Percentiles rank a stretch among this genome's conserved stretches.
Evolutionary conservation across 1,140 invertebrate species (phyloP).

Genomic region (Trichonephila clavipes): DNA sequence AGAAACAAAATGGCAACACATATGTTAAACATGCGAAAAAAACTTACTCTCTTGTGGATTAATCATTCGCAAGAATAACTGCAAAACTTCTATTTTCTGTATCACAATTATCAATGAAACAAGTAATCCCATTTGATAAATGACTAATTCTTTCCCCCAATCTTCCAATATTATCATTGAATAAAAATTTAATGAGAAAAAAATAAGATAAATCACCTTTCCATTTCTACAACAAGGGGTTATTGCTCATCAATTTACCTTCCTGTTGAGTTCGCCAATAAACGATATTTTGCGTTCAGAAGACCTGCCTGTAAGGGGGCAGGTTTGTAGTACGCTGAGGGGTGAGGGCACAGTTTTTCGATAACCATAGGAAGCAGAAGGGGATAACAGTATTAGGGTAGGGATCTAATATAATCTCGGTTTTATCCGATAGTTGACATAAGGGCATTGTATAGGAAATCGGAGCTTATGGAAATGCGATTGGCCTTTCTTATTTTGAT

Average conservation of each 20-base stretch:
- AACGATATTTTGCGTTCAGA: background rate
- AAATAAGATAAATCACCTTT: background rate
- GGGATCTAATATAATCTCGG: slow-evolving; percentile 19
- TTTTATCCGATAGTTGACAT: slow-evolving; percentile 59
- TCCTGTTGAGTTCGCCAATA: background rate
- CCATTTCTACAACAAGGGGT: background rate
- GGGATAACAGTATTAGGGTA: slow-evolving; percentile 1
- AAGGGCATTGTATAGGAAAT: slow-evolving; percentile 36
- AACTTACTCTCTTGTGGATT: too few relatives aligned
- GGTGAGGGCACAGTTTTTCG: slow-evolving; percentile 8
- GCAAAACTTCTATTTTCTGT: too few relatives aligned
- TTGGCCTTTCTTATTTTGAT: slow-evolving; percentile 43
- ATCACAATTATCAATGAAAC: background rate
- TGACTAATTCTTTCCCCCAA: background rate
- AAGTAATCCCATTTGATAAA: background rate
- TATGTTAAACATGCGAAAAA: too few relatives aligned
- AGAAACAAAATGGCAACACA: too few relatives aligned
- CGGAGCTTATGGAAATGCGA: slow-evolving; percentile 39
- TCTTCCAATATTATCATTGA: background rate
- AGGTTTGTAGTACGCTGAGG: background rate
- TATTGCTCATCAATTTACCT: slow-evolving; percentile 21
- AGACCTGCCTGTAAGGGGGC: background rate
- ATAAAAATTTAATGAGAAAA: background rate
- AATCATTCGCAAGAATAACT: too few relatives aligned
- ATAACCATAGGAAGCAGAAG: slow-evolving; percentile 13